Evolutionary conservation across 2,888 invertebrate genomes (phyloP).

Genomic region (Callinectes sapidus): DNA sequence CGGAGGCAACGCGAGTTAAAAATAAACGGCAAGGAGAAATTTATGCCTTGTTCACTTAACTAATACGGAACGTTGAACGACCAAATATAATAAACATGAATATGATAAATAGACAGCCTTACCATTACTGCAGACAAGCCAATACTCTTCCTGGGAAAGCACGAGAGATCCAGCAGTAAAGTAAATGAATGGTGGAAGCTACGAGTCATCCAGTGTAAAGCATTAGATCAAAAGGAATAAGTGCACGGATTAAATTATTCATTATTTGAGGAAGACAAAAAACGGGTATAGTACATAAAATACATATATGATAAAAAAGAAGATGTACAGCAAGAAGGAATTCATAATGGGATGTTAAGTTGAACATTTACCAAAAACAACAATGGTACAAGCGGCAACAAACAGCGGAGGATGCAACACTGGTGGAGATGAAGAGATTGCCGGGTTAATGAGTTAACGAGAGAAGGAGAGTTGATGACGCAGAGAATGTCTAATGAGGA

Average conservation of each 20-base stretch:
- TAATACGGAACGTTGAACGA: neutral
- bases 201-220: neutral
- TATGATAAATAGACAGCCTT: neutral
- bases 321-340: neutral
- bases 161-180: neutral
- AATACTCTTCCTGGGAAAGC: neutral
- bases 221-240: neutral
- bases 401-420: neutral
- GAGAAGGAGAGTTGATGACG: neutral
- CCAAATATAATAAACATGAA: conserved; percentile 16
- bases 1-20: neutral
- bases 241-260: neutral
- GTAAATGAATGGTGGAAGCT: neutral
- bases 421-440: neutral
- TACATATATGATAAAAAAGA: neutral
- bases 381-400: neutral
- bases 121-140: neutral
- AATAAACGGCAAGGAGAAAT: neutral
- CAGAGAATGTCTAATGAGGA: neutral
- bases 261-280: neutral
- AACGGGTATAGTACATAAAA: neutral
- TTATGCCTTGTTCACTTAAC: neutral
- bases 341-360: neutral
- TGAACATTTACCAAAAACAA: neutral
- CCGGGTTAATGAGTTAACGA: neutral